Evolutionary conservation across 2,888 invertebrate species (phyloP).

Genomic region (Leptinotarsa haldemani): DNA sequence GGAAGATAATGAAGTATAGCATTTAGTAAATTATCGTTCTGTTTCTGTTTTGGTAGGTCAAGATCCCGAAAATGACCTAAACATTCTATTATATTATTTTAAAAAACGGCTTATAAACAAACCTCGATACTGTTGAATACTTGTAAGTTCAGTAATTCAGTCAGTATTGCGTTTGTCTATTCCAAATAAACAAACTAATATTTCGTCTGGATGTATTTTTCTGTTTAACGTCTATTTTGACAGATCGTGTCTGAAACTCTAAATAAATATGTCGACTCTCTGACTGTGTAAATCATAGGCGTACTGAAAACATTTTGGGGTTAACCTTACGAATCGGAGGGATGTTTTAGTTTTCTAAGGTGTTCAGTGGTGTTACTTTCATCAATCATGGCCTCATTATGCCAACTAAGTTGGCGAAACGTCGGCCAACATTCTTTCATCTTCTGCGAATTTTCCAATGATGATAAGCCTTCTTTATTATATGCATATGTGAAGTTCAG

Average conservation of each 20-base stretch:
- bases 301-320: neutral
- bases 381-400: neutral
- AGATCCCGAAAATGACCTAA: too few relatives aligned
- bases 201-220: conserved; percentile 30
- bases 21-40: too few relatives aligned
- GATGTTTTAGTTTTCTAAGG: neutral
- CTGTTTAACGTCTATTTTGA: conserved; percentile 38
- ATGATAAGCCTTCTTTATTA: too few relatives aligned
- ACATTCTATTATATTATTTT: neutral
- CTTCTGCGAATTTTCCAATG: too few relatives aligned
- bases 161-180: neutral
- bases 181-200: conserved; percentile 35
- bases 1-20: neutral
- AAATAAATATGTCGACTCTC: conserved; percentile 27
- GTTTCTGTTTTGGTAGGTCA: too few relatives aligned
- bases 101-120: neutral
- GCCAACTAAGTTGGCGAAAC: too few relatives aligned
- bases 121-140: conserved; percentile 4
- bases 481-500: too few relatives aligned
- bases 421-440: too few relatives aligned
- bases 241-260: conserved; percentile 35
- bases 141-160: neutral
- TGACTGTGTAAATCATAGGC: conserved; percentile 14
- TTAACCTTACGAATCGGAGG: neutral
- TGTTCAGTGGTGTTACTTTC: neutral